Evolutionary conservation across 1,140 invertebrate genomes (phyloP), one percentile per base, ranked within the genome.

Genomic region (Pomphorhynchus laevis): DNA sequence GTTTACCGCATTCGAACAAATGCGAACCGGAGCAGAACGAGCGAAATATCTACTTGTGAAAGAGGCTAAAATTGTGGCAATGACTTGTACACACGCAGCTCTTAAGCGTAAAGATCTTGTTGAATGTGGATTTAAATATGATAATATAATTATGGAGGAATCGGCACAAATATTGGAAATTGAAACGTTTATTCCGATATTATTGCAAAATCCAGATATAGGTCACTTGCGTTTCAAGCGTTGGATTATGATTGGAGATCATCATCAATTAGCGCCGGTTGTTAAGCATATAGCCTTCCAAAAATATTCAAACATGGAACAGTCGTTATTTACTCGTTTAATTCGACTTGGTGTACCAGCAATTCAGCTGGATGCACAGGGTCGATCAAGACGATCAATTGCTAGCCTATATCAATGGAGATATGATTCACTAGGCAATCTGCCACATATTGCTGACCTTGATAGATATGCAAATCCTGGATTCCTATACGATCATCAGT

Each of bases 241-340:
- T 11, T 99, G 89, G 86, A 91, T 98, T 38, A 99, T 99, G 89
- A 95, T 98, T 51, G 89, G 86, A 5, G 86, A 98, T 62, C 89
- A 98, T 57, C 79, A 95, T 59, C 89, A 98, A 56, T 61, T 98
- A 45, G 89, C 89, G 0, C 89, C 89, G 0, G 80, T 98, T 8
- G 89, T 98, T 25, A 95, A 98, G 56, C 98, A 98, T 53, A 89
- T 93, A 74, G 84, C 84, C 12, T 98, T 98, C 57, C 82, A 98
- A 57, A 98, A 98, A 53, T 98, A 84, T 56, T 84, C 76, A 5
- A 98, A 98, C 51, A 93, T 98, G 86, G 89, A 98, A 52, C 89
- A 99, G 53, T 84, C 76, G 23, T 61, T 99, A 3, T 99, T 98
- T 53, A 82, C 84, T 0, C 62, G 89, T 35, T 71, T 98, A 52